Base-by-base conservation (phyloP, 1,140 invertebrate genomes). In the Lepidostoma basale region DNA sequence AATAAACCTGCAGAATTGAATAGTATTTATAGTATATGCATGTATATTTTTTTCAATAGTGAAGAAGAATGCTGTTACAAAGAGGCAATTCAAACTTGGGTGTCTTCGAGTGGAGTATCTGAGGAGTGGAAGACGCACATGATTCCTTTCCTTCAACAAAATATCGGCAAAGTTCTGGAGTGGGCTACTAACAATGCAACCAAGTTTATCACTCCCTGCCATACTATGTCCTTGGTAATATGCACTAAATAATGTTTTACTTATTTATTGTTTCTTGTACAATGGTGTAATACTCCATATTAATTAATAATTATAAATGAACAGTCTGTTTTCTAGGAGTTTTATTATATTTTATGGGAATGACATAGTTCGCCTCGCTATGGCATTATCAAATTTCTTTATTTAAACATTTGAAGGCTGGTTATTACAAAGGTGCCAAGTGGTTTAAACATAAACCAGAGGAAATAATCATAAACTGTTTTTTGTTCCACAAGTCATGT, bases 1-100 rank as follows among this genome's bases (percentile, higher is more conserved):
- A 12, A 3, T 2, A 36, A 36, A 36, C 14, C 10, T 36, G 10
- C 14, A 36, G 10, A 36, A n/a, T 36, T 36, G 14, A 2, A 12
- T 2, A 2, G 33, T 36, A 36, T 36, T 36, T 12, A 3, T 36
- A 36, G 14, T 12, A 36, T 36, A 12, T 36, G 14, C 14, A 12
- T 36, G 2, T 59, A 49, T 40, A 47, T 47, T 20, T 8, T 68
- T 68, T 59, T n/a, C n/a, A n/a, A n/a, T 22, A 73, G 72, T 62
- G 68, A 67, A 30, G 62, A 73, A 65, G 60, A 70, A 54, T 73
- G 68, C 36, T 70, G 65, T 28, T 68, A 26, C 28, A 66, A 70
- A 63, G 72, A 73, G 68, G 59, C 67, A 14, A 67, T 73, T 42
- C 44, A 68, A 39, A 68, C 69, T 12, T 73, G 72, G 72, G n/a